Evolutionary conservation across 2,113 vertebrate genomes (phyloP).

Genomic region (Vulpes lagopus): DNA sequence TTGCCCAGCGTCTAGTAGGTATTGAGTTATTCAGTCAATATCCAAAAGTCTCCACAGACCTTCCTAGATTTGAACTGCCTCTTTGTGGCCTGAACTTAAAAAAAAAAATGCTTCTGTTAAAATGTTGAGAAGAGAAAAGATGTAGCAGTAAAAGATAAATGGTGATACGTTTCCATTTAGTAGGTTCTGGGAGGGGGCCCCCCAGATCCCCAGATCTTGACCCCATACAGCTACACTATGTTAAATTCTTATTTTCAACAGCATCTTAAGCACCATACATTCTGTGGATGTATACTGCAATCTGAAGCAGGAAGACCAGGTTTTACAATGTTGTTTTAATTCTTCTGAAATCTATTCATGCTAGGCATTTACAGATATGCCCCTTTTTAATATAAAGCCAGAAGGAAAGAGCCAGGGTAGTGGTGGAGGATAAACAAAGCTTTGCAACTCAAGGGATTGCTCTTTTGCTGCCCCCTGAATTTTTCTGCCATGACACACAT

Average conservation of each 20-base stretch:
- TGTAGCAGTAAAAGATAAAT: neutral
- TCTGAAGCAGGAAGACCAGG: neutral
- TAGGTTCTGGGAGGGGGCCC: too few species aligned
- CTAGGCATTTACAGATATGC: neutral
- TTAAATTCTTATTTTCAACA: neutral
- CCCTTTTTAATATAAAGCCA: neutral
- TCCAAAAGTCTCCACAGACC: neutral
- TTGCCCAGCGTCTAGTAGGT: neutral
- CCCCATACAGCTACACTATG: neutral
- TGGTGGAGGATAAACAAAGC: slow-evolving; percentile 9
- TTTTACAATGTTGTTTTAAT: neutral
- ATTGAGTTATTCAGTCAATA: neutral
- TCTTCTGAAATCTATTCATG: slow-evolving; percentile 26
- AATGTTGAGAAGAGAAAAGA: neutral
- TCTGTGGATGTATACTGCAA: neutral
- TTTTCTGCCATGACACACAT: neutral
- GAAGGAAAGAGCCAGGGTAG: neutral
- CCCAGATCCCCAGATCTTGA: neutral
- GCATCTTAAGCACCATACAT: neutral
- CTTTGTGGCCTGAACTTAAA: neutral
- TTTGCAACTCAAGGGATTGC: neutral
- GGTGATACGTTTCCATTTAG: neutral
- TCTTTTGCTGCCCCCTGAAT: slow-evolving; percentile 13
- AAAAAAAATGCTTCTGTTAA: neutral
- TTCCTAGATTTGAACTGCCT: neutral